Conservation (phyloP, 2,113 vertebrate genomes). For the Oryzias javanicus region DNA sequence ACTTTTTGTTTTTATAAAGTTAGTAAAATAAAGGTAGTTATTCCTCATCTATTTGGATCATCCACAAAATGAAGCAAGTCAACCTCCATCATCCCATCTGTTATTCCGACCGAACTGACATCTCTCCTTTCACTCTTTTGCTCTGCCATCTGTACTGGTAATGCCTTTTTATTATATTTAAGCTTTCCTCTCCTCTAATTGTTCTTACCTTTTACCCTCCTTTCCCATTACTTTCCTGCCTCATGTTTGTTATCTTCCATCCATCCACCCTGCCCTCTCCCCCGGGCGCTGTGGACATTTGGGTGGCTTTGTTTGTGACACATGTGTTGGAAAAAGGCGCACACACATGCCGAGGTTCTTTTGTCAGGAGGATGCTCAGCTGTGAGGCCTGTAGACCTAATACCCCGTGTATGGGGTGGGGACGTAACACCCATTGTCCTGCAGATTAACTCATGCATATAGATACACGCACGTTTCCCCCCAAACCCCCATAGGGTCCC, state of each 20-base stretch:
- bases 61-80: background rate
- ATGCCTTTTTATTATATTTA: slow-evolving; percentile 13
- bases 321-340: slow-evolving; percentile 64
- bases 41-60: background rate
- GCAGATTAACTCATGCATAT: slow-evolving; percentile 61
- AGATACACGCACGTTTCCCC: slow-evolving; percentile 38
- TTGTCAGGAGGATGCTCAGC: slow-evolving; percentile 69
- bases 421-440: slow-evolving; percentile 65
- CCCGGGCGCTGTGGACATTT: slow-evolving; percentile 49
- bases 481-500: slow-evolving; percentile 62
- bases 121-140: slow-evolving; percentile 12
- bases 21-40: too few relatives aligned
- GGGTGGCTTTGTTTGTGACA: slow-evolving; percentile 70
- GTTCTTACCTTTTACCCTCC: slow-evolving; percentile 38
- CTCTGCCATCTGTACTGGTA: slow-evolving; percentile 44
- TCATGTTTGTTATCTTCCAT: slow-evolving; percentile 11
- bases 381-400: slow-evolving; percentile 60
- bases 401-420: slow-evolving; percentile 45
- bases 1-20: too few relatives aligned
- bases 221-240: slow-evolving; percentile 37
- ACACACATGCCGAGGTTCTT: slow-evolving; percentile 39
- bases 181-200: background rate
- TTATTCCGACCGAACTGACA: background rate
- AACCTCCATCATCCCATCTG: too few relatives aligned
- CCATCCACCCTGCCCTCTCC: background rate